Conservation (phyloP, 2,888 invertebrate genomes). For the Megastigmus dorsalis region DNA sequence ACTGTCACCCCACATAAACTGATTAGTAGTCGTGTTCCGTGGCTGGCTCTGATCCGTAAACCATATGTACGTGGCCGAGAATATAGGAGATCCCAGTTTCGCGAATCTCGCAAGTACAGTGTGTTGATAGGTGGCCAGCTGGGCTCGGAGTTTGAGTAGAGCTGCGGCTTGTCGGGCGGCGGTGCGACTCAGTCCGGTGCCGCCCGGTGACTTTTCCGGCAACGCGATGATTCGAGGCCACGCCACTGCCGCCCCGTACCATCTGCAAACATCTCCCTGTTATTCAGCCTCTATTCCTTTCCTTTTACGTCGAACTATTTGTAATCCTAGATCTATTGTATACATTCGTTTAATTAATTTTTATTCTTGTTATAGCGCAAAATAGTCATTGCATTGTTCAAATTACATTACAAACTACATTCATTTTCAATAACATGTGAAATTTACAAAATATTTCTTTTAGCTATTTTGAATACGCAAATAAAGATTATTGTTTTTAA, state of each 20-base stretch:
- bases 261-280: conserved; percentile 53
- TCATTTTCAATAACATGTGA: too few species aligned
- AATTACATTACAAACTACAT: too few species aligned
- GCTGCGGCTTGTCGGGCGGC: conserved; percentile 47
- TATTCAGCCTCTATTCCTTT: too few species aligned
- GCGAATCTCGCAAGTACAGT: conserved; percentile 54
- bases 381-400: too few species aligned
- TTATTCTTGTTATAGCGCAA: too few species aligned
- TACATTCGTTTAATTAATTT: too few species aligned
- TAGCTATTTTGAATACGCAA: too few species aligned
- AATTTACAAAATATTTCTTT: too few species aligned
- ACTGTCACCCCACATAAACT: conserved; percentile 61
- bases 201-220: conserved; percentile 58
- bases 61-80: conserved; percentile 56
- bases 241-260: conserved; percentile 60
- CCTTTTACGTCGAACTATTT: too few species aligned
- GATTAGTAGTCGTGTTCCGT: conserved; percentile 47
- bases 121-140: conserved; percentile 57
- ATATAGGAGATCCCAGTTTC: conserved; percentile 54
- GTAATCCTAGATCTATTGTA: too few species aligned
- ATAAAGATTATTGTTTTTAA: too few species aligned
- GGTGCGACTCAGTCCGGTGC: conserved; percentile 49
- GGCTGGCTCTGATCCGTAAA: conserved; percentile 54
- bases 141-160: conserved; percentile 55
- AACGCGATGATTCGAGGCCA: conserved; percentile 58